phyloP scores from a whole-genome alignment of 1,140 invertebrate genomes.

The Pogonognathellus flavescens region DNA sequence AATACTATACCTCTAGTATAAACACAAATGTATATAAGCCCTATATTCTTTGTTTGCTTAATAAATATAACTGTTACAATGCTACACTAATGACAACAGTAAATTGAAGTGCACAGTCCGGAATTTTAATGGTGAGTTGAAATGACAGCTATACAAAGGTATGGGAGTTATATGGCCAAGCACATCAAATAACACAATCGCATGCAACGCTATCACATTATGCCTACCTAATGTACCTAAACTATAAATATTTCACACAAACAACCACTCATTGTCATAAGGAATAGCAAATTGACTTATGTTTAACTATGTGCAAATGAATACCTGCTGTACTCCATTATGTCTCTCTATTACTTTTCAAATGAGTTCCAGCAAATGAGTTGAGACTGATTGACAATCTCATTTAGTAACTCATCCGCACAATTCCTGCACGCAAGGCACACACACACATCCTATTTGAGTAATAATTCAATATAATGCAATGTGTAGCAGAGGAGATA shows the following conservation, averaged over 20 bases:
- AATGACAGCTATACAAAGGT: neutral
- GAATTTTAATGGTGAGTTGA: neutral
- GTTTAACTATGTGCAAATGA: neutral
- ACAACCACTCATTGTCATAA: neutral
- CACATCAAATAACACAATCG: too few species aligned
- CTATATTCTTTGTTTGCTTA: neutral
- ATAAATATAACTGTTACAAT: neutral
- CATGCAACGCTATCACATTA: too few species aligned
- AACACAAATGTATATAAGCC: neutral
- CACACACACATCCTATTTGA: slow-evolving; percentile 21
- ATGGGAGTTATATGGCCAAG: neutral
- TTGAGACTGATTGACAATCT: slow-evolving; percentile 29
- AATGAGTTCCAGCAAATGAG: slow-evolving; percentile 35
- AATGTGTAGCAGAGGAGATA: neutral
- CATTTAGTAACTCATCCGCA: slow-evolving; percentile 10
- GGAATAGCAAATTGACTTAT: slow-evolving; percentile 16
- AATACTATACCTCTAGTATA: neutral
- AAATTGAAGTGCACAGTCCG: slow-evolving; percentile 11
- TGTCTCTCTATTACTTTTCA: slow-evolving; percentile 14
- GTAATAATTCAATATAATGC: slow-evolving; percentile 6
- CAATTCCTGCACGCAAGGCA: slow-evolving; percentile 19
- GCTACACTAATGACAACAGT: slow-evolving; percentile 20
- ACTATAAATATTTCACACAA: too few species aligned
- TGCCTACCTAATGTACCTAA: too few species aligned
- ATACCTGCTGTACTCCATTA: slow-evolving; percentile 14